phyloP scores from a whole-genome alignment of 2,113 vertebrate genomes.

The Leucosticte australis region DNA sequence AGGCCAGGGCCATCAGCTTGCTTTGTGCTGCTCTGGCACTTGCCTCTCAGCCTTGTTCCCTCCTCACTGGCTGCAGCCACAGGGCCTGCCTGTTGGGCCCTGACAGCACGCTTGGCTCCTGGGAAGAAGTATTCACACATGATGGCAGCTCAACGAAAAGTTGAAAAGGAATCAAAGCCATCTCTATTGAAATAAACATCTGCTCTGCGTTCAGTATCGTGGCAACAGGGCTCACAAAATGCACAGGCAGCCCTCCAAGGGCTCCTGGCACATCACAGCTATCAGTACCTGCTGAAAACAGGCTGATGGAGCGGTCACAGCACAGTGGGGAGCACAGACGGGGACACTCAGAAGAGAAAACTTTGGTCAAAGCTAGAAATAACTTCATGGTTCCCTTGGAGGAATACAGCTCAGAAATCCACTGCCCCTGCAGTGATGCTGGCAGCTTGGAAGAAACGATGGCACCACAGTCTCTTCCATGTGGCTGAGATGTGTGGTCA shows the following conservation, averaged over 20 bases:
- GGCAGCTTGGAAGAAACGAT: background rate
- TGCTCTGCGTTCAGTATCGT: slow-evolving; percentile 35
- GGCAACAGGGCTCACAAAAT: slow-evolving; percentile 47
- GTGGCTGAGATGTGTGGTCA: rapidly evolving
- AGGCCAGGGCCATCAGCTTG: background rate
- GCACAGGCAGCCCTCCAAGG: slow-evolving; percentile 22
- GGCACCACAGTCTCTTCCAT: rapidly evolving
- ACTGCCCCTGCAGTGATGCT: background rate
- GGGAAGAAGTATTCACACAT: slow-evolving; percentile 31
- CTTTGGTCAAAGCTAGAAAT: background rate
- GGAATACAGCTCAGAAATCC: background rate
- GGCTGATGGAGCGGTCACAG: background rate
- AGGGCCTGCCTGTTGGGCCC: background rate
- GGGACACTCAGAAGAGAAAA: background rate
- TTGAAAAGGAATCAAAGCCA: slow-evolving; percentile 52
- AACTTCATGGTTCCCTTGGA: background rate
- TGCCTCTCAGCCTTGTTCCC: background rate
- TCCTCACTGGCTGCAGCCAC: background rate
- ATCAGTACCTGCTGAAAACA: slow-evolving; percentile 56
- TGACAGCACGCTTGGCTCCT: background rate
- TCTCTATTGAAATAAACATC: slow-evolving; percentile 65
- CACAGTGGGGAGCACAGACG: background rate
- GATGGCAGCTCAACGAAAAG: slow-evolving; percentile 20
- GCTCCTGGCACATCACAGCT: slow-evolving; percentile 46
- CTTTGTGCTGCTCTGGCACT: background rate